These are phyloP conservation scores for Fringilla coelebs DNA, from an alignment of 2,797 vertebrate species.

Conservation along the genomic window DNA sequence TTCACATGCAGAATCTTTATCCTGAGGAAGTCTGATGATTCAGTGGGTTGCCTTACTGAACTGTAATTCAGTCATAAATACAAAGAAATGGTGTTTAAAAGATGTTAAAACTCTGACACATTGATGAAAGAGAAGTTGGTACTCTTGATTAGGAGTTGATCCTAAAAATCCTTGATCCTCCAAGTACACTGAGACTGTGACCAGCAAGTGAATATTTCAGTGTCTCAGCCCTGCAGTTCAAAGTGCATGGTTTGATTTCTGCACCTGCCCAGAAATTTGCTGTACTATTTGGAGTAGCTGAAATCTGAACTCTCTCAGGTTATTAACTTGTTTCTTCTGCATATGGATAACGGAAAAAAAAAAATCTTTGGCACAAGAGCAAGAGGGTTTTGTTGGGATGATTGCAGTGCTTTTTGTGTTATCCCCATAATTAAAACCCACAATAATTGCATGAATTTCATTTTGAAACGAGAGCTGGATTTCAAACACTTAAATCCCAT, in stretches of 20 bases:
- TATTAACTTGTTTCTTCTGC: background rate
- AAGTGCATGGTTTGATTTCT: background rate
- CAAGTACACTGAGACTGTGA: background rate
- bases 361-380: background rate
- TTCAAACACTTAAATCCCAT: background rate
- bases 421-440: background rate
- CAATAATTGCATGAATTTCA: background rate
- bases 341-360: background rate
- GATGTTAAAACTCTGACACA: background rate
- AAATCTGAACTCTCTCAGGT: background rate
- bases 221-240: background rate
- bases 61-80: conserved; percentile 55
- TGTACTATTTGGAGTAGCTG: background rate
- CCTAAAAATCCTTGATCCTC: background rate
- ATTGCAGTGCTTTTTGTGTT: background rate
- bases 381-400: background rate
- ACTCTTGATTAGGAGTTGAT: background rate
- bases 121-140: background rate
- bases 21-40: background rate
- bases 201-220: background rate
- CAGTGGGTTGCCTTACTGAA: background rate
- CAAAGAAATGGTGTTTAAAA: conserved; percentile 12
- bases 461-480: background rate
- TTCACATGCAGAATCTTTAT: conserved; percentile 45
- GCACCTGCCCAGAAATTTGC: background rate